Evolutionary conservation across 2,888 invertebrate species (phyloP).

Genomic region (Monoplex corrugatus): DNA sequence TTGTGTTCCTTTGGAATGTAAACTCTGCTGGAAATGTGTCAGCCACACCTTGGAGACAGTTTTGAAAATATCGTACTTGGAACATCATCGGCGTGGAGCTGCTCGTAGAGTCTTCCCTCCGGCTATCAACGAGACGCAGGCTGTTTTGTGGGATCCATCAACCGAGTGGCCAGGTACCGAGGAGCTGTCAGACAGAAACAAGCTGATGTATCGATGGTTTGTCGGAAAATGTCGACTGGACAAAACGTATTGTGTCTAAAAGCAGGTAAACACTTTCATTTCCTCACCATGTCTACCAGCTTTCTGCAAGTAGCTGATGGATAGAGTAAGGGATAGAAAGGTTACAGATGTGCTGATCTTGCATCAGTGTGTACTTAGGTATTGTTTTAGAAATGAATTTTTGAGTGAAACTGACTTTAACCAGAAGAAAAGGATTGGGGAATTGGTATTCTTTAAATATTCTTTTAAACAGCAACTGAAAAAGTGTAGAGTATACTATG

Average conservation of each 20-base stretch:
- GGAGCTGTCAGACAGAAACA: slow-evolving; percentile 87
- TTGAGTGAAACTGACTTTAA: neutral
- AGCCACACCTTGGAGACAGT: slow-evolving; percentile 84
- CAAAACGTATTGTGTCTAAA: slow-evolving; percentile 87
- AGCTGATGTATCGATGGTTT: slow-evolving; percentile 91
- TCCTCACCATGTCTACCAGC: too few species aligned
- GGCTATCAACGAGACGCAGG: slow-evolving; percentile 62
- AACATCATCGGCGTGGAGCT: slow-evolving; percentile 90
- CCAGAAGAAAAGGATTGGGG: neutral
- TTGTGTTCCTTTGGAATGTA: slow-evolving; percentile 86
- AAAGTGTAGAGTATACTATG: neutral
- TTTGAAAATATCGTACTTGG: slow-evolving; percentile 88
- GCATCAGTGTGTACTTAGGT: too few species aligned
- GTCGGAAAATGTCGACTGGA: slow-evolving; percentile 93
- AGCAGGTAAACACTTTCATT: too few species aligned
- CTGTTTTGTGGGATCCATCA: slow-evolving; percentile 61
- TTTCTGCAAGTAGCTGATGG: too few species aligned
- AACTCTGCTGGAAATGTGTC: slow-evolving; percentile 90
- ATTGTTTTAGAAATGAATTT: too few species aligned
- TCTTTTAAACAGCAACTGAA: neutral
- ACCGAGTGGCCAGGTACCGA: slow-evolving; percentile 62
- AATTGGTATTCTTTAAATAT: neutral
- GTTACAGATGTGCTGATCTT: too few species aligned
- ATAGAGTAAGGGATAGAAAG: too few species aligned
- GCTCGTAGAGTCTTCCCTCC: slow-evolving; percentile 92